Percentiles rank a stretch among this genome's conserved stretches.
These are phyloP conservation scores for Chloroceryle amazona DNA, from an alignment of 2,797 vertebrate species.

Conservation along the genomic window DNA sequence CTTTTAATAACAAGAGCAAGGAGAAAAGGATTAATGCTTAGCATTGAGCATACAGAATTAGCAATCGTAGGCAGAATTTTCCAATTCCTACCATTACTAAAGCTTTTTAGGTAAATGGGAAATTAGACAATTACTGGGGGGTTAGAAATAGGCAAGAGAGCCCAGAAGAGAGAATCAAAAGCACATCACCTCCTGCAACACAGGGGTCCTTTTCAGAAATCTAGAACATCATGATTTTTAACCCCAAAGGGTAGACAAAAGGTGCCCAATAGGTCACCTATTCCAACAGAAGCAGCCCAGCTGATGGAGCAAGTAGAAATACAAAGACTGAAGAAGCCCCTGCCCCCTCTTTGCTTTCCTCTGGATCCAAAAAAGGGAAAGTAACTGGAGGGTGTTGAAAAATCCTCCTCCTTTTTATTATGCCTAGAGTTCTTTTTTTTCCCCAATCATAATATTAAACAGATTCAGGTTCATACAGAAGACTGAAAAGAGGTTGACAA, in stretches of 20 bases:
- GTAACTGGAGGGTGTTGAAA: not conserved
- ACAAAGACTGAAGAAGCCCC: not conserved
- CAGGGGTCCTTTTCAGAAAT: not conserved
- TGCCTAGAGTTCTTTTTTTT: not conserved
- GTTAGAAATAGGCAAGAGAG: not conserved
- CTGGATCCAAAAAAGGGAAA: not conserved
- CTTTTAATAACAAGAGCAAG: not conserved
- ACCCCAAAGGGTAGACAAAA: not conserved
- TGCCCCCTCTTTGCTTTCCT: not conserved
- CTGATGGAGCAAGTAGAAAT: not conserved
- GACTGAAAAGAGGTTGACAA: not conserved
- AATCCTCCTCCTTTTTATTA: not conserved
- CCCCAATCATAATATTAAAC: not conserved
- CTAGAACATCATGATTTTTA: not conserved
- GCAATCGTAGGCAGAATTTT: not conserved
- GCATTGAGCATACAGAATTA: not conserved
- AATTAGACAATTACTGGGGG: not conserved
- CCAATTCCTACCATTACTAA: not conserved
- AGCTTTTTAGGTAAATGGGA: not conserved
- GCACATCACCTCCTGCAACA: not conserved
- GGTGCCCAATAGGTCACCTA: not conserved
- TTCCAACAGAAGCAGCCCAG: not conserved
- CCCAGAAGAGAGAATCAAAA: not conserved
- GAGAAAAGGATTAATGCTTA: not conserved
- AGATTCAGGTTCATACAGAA: accelerated